A percentile compares a stretch with the other conserved stretches of the same genome.
Conservation (phyloP, 2,888 invertebrate genomes). For the Catocala sponsa region DNA sequence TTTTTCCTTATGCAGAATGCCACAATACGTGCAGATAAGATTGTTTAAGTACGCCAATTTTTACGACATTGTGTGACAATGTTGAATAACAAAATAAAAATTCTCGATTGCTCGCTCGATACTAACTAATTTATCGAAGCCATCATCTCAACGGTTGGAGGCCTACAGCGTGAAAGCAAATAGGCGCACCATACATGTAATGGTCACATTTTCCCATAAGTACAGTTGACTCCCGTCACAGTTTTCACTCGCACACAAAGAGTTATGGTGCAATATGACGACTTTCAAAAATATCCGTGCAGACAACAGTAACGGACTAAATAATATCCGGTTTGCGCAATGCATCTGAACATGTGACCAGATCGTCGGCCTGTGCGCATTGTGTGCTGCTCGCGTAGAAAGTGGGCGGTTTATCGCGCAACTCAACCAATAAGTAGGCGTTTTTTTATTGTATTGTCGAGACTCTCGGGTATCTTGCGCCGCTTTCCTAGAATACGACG, state of each 20-base stretch:
- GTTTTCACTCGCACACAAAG: conserved; percentile 45
- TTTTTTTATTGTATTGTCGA: conserved; percentile 31
- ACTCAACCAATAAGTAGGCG: conserved; percentile 37
- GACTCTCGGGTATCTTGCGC: neutral
- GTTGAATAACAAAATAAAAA: conserved; percentile 27
- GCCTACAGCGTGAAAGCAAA: conserved; percentile 44
- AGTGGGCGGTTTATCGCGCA: conserved; percentile 57
- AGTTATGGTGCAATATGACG: conserved; percentile 45
- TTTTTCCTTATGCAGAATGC: conserved; percentile 15
- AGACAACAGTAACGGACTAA: conserved; percentile 41
- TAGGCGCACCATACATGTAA: conserved; percentile 33
- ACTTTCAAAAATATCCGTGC: conserved; percentile 54
- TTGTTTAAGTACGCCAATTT: conserved; percentile 10
- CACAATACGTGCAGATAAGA: conserved; percentile 24
- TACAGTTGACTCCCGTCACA: conserved; percentile 38
- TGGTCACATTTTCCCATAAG: conserved; percentile 42
- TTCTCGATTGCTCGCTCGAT: conserved; percentile 11
- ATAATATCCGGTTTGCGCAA: conserved; percentile 77
- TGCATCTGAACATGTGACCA: conserved; percentile 46
- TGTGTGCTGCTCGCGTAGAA: conserved; percentile 53
- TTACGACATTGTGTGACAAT: conserved; percentile 15
- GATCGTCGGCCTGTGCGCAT: conserved; percentile 58
- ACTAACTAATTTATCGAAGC: conserved; percentile 19
- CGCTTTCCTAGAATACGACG: conserved; percentile 26
- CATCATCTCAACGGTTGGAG: conserved; percentile 37